Evolutionary conservation across 2,797 vertebrate species (phyloP).

Genomic region (Danio tinwini): DNA sequence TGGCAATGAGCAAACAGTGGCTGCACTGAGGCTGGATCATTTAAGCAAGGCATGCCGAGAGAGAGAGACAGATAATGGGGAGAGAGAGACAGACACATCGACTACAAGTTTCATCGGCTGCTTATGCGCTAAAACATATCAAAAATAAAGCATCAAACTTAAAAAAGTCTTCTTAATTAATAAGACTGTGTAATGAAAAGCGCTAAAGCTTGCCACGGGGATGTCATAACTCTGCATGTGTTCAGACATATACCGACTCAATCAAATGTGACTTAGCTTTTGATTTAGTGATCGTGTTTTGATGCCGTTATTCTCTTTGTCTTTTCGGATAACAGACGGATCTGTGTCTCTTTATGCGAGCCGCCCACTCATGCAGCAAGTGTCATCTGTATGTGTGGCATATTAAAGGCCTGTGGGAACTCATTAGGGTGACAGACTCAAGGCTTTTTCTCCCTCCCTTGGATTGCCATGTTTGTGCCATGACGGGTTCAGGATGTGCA

Average conservation of each 20-base stretch:
- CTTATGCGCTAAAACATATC: not conserved
- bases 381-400: conserved; percentile 49
- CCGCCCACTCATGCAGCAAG: conserved; percentile 44
- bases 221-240: conserved; percentile 7
- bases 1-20: not conserved
- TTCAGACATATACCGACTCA: not conserved
- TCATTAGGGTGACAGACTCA: conserved; percentile 78
- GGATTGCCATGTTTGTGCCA: conserved; percentile 63
- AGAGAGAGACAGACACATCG: conserved; percentile 34
- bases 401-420: conserved; percentile 75
- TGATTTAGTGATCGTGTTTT: conserved; percentile 65
- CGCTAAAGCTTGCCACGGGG: not conserved
- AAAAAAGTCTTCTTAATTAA: conserved; percentile 26
- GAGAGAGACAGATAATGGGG: conserved; percentile 23
- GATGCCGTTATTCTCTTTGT: conserved; percentile 57
- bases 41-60: conserved; percentile 6
- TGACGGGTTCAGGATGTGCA: conserved; percentile 27
- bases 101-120: not conserved
- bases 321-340: conserved; percentile 37
- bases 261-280: conserved; percentile 58
- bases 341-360: conserved; percentile 42
- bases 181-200: conserved; percentile 31
- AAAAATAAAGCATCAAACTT: not conserved
- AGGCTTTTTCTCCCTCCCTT: conserved; percentile 64
- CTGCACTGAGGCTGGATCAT: not conserved